Percentiles rank a stretch among this genome's conserved stretches.
Evolutionary conservation across 2,113 vertebrate genomes (phyloP).

Genomic region (Actenoides lindsayi): DNA sequence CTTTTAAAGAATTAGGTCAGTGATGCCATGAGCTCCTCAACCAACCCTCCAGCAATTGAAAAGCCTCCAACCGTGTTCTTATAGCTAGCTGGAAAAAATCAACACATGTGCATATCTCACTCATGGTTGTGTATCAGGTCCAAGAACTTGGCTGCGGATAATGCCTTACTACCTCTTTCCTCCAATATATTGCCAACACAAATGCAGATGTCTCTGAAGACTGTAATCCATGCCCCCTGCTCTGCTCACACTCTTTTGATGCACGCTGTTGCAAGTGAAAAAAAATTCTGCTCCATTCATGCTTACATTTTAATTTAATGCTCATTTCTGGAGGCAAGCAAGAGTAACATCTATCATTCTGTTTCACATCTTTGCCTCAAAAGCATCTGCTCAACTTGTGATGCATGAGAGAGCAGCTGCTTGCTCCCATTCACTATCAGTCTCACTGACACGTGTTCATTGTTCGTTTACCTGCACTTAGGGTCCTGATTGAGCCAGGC

Average conservation of each 20-base stretch:
- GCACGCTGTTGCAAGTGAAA: background rate
- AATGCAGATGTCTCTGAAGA: conserved; percentile 23
- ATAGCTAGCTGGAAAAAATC: conserved; percentile 22
- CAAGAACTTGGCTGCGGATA: conserved; percentile 6
- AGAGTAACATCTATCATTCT: conserved; percentile 27
- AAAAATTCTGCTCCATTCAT: conserved; percentile 14
- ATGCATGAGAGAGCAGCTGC: background rate
- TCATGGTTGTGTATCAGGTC: background rate
- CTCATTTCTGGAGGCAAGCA: conserved; percentile 15
- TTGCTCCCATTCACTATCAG: background rate
- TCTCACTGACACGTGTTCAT: background rate
- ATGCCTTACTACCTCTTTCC: background rate
- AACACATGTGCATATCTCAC: background rate
- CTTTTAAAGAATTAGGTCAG: conserved; percentile 22
- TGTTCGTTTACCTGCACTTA: conserved; percentile 24
- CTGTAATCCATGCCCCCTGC: conserved; percentile 17
- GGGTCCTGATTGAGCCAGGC: background rate
- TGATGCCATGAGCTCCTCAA: background rate
- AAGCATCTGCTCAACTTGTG: conserved; percentile 19
- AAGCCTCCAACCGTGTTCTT: background rate
- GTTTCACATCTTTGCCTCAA: conserved; percentile 23
- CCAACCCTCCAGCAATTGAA: background rate
- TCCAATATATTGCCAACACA: conserved; percentile 1
- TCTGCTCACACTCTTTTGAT: background rate
- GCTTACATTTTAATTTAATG: conserved; percentile 11